These are phyloP conservation scores for Antheraea assamensis DNA, from an alignment of 2,888 invertebrate species.

Conservation along the genomic window DNA sequence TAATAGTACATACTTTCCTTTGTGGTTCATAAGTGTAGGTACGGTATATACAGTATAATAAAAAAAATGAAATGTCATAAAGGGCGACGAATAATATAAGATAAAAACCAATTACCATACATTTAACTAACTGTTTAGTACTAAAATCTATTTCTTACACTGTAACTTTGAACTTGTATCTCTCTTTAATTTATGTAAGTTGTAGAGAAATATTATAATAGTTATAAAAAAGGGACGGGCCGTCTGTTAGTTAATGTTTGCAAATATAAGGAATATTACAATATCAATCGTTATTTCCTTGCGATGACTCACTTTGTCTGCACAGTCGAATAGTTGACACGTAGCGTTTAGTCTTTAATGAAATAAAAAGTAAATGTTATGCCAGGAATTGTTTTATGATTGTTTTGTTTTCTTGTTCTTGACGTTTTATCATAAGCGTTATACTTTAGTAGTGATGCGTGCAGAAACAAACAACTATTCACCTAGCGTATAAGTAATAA, in stretches of 20 bases:
- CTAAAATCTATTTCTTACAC: not conserved
- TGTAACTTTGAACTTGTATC: not conserved
- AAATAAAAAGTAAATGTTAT: too few species aligned
- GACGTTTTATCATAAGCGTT: too few species aligned
- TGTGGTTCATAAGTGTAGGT: too few species aligned
- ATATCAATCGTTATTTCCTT: not conserved
- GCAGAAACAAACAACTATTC: too few species aligned
- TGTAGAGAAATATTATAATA: not conserved
- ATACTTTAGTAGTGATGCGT: too few species aligned
- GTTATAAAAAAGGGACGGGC: not conserved
- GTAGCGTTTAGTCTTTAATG: too few species aligned
- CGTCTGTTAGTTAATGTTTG: not conserved
- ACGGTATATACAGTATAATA: not conserved
- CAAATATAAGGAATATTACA: constrained; percentile 1
- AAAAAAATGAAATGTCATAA: not conserved
- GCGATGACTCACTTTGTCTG: not conserved
- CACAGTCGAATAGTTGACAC: not conserved
- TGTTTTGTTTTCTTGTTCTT: too few species aligned
- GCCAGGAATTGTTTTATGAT: too few species aligned
- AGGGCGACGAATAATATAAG: not conserved
- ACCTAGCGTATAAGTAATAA: too few species aligned
- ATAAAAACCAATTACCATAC: not conserved
- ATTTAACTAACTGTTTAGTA: not conserved
- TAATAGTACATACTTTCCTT: too few species aligned
- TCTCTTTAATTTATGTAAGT: not conserved